Evolutionary conservation across 2,113 vertebrate species (phyloP).

Genomic region (Sardina pilchardus): DNA sequence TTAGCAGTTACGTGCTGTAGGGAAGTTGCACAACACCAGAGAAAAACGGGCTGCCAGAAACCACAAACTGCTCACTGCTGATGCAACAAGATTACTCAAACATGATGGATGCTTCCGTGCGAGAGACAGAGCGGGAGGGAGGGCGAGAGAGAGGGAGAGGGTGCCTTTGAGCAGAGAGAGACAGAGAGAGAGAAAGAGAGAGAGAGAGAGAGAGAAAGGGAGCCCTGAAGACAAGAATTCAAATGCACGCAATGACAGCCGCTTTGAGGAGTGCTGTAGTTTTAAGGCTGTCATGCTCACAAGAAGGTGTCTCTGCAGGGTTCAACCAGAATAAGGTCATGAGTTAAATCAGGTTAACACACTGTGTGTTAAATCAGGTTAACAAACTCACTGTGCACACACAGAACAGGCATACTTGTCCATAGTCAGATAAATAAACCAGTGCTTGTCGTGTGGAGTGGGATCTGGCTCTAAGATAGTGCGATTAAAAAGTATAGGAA

Average conservation of each 20-base stretch:
- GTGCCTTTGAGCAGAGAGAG: neutral
- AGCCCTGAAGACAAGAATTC: neutral
- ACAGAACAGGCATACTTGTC: neutral
- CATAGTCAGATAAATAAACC: neutral
- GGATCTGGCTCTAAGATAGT: neutral
- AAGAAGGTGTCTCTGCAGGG: neutral
- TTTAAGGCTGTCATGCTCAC: neutral
- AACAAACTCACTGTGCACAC: neutral
- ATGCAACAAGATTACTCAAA: conserved; percentile 59
- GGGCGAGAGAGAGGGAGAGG: neutral
- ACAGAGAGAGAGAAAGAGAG: neutral
- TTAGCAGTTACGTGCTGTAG: conserved; percentile 33
- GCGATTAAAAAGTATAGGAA: neutral
- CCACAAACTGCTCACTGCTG: conserved; percentile 67
- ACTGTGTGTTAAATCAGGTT: neutral
- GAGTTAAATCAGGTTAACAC: neutral
- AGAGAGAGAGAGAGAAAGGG: neutral
- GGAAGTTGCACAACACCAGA: conserved; percentile 69
- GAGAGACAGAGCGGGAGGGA: conserved; percentile 29
- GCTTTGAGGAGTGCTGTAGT: neutral
- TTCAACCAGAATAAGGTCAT: neutral
- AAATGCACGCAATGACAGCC: neutral
- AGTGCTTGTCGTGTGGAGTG: neutral
- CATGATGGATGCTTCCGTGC: conserved; percentile 40
- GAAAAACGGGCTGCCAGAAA: conserved; percentile 62